Evolutionary conservation across 2,888 invertebrate species (phyloP), one percentile per base, ranked within the genome.

Genomic region (Oxystoma pomonae): DNA sequence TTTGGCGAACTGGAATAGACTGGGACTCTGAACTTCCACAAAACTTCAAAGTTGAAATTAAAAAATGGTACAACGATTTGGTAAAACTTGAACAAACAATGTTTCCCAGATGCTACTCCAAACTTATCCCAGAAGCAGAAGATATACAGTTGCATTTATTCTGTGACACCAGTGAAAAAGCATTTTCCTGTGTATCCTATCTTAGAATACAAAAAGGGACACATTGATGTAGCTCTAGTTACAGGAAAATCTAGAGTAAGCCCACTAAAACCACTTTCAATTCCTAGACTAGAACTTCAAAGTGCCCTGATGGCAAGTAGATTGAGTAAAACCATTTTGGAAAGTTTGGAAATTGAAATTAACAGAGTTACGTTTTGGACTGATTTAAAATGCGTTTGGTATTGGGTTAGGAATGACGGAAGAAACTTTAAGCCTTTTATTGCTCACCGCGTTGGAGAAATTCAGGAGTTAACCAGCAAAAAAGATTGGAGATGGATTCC

Each of bases 401-500:
- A 17, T 7, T 53, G 55, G 16, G 16, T 53, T 7, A 18, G 16
- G 16, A n/a, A n/a, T 9, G 55, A 53, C 18, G 55, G 18, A 53
- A 53, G 16, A 53, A 53, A 16, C 3, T 53, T 7, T n/a, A 53
- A 53, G 55, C 55, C 3, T 3, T 35, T 35, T 35, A 12, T 35
- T 7, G 35, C 35, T 7, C 35, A 35, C 35, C 3, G 35, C 3
- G 55, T 53, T 2, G 61, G 35, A 12, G 57, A 61, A 49, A 61
- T 61, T 12, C 57, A 61, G n/a, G 57, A 61, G 17, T 21, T 19
- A 17, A 50, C 57, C 18, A 49, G 22, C 16, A 17, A 12, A 3
- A 3, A 5, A 5, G 7, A 16, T 2, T 61, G 61, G 57, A n/a
- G 20, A 61, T 57, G 21, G 50, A 20, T 61, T 1, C 61, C 61